Conservation (phyloP, 2,797 vertebrate genomes). For the Alosa sapidissima region DNA sequence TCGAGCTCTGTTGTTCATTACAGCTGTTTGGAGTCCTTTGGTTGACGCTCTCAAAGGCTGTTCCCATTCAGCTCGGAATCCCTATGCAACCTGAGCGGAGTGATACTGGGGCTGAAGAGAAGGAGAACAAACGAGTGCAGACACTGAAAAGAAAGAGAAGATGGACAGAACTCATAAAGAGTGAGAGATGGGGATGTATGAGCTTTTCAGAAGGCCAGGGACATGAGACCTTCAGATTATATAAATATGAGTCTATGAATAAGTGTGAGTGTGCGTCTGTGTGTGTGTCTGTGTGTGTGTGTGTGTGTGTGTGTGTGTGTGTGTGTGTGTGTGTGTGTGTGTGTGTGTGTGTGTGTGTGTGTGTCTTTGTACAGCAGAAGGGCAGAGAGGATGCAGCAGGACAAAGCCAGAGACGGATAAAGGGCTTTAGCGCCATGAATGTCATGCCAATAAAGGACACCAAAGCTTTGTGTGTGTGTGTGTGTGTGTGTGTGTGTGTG, state of each 20-base stretch:
- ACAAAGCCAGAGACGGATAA: slow-evolving; percentile 53
- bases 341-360: slow-evolving; percentile 32
- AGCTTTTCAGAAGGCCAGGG: neutral
- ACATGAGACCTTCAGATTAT: neutral
- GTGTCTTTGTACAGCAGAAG: neutral
- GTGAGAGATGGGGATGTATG: neutral
- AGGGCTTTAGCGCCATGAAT: slow-evolving; percentile 65
- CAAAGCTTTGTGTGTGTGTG: slow-evolving; percentile 14
- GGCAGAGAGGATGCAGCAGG: slow-evolving; percentile 21
- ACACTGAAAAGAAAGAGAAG: slow-evolving; percentile 20
- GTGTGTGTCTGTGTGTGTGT: neutral
- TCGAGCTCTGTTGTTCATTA: slow-evolving; percentile 41
- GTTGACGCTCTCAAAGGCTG: slow-evolving; percentile 52
- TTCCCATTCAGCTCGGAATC: slow-evolving; percentile 53
- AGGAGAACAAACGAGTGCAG: slow-evolving; percentile 27
- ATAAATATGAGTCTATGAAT: neutral
- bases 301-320: neutral
- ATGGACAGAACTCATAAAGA: slow-evolving; percentile 31
- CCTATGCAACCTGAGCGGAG: slow-evolving; percentile 54
- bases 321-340: slow-evolving; percentile 34
- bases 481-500: slow-evolving; percentile 7
- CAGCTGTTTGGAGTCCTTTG: slow-evolving; percentile 30
- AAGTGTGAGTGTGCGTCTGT: neutral
- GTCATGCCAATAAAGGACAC: slow-evolving; percentile 66
- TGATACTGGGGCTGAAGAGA: neutral